Evolutionary conservation across 2,797 vertebrate species (phyloP), one percentile per base, ranked within the genome.

Genomic region (Xiphorhynchus erythropygius): DNA sequence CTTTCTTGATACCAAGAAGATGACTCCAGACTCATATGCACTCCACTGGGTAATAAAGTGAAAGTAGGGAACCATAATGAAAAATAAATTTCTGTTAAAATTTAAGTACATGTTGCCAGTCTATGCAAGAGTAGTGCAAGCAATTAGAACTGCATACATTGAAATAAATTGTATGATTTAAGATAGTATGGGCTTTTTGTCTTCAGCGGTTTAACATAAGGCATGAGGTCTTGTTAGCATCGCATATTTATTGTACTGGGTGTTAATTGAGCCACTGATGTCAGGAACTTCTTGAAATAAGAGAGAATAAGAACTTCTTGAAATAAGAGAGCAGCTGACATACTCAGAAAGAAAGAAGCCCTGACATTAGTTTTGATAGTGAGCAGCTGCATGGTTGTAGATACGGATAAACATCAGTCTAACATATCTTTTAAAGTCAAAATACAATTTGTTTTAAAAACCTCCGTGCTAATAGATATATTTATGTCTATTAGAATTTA

Each of bases 1-100:
- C 73, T 99, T 99, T 97, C 97, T 99, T 96, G 99, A 99, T 97
- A 99, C 99, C 93, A 99, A 99, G 98, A 99, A 99, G 98, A 99
- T 99, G 97, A 99, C 99, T 50, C 99, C 99, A 46, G 99, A 99
- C 97, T 99, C 98, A 12, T 99, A 99, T 93, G 98, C 99, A 97
- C 99, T 99, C 96, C 98, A 98, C 98, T 99, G 99, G 99, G 99
- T 99, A 98, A 98, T 98, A 89, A 98, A 98, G 97, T 97, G 96
- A 98, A 98, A 98, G 98, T 98, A 98, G 98, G 97, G 96, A 97
- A 97, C 97, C 63, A 97, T 98, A 97, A 97, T 98, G 97, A 97
- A 98, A 97, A 98, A 96, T 97, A 97, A 96, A 95, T 95, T 97
- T 96, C 32, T 95, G 55, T 90, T 77, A 75, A 87, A 90, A 90